Base-by-base conservation (phyloP, 2,113 vertebrate species). In the Dicentrarchus labrax region DNA sequence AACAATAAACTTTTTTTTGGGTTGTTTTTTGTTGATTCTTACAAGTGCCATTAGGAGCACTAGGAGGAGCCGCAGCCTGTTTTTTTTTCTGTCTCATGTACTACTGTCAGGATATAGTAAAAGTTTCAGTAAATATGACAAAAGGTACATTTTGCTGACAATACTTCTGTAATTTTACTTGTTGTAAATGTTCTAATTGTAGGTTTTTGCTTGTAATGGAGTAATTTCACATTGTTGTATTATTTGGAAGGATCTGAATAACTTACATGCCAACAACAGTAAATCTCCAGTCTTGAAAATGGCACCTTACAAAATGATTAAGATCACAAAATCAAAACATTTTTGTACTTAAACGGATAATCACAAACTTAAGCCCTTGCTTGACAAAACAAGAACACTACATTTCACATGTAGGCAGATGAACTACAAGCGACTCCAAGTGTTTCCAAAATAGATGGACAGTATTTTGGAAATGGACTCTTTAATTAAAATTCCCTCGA, bases 401-500 rank as follows among this genome's bases (percentile, higher is more conserved):
- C 1, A 39, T n/a, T 56, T 72, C 41, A 51, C 39, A 54, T 39
- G 13, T 41, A n/a, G 41, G 38, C 24, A 47, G 64, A 83, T 9
- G 19, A 57, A 87, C 56, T 54, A 22, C 21, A 41, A 51, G 66
- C 41, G 78, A 83, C 72, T 78, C 48, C n/a, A n/a, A 24, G 53
- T 84, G 77, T 88, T 90, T 91, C 78, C 86, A 81, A 86, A 93
- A 91, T 60, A 88, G n/a, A 65, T 51, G 24, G n/a, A 80, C 71
- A 51, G 17, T 82, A 19, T 87, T 80, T 75, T 75, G 78, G 74
- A 84, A 84, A 84, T 68, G 51, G 76, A 50, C 53, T 39, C 47
- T 78, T 86, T 69, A 65, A 84, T 87, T 76, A 80, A 83, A 59
- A 86, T 30, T 41, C 54, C 69, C 87, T 70, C 1, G 1, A 57